phyloP scores from a whole-genome alignment of 2,797 vertebrate genomes.

The Eutrigla gurnardus region DNA sequence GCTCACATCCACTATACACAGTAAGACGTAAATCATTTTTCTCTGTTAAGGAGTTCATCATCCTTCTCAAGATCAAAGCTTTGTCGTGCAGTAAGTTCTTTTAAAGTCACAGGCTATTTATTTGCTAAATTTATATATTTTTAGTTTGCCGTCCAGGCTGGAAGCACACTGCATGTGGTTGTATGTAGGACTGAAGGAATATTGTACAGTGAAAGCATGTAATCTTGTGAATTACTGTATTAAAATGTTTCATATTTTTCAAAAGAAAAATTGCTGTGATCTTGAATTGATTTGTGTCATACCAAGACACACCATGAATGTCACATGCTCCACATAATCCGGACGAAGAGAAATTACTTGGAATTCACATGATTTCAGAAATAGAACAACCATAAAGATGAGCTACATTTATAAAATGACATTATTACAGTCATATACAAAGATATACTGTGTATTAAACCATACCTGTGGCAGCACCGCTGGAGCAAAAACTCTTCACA shows the following conservation, averaged over 20 bases:
- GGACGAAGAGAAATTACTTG: not conserved
- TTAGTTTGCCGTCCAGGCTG: conserved; percentile 46
- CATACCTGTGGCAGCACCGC: not conserved
- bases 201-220: conserved; percentile 76
- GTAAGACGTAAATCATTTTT: conserved; percentile 11
- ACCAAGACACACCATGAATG: not conserved
- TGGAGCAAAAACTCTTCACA: not conserved
- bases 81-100: conserved; percentile 39
- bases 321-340: not conserved
- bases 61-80: conserved; percentile 38
- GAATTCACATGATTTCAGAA: not conserved
- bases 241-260: conserved; percentile 80
- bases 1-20: conserved; percentile 19
- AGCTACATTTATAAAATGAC: not conserved
- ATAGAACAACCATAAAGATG: no score
- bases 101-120: conserved; percentile 46
- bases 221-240: conserved; percentile 73
- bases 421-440: not conserved
- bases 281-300: not conserved
- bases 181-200: conserved; percentile 57
- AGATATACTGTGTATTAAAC: not conserved
- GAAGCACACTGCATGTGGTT: conserved; percentile 70
- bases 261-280: conserved; percentile 54
- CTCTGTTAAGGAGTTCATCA: conserved; percentile 28
- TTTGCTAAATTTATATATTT: conserved; percentile 52